Evolutionary conservation across 1,140 invertebrate species (phyloP).

Genomic region (Halesus radiatus): DNA sequence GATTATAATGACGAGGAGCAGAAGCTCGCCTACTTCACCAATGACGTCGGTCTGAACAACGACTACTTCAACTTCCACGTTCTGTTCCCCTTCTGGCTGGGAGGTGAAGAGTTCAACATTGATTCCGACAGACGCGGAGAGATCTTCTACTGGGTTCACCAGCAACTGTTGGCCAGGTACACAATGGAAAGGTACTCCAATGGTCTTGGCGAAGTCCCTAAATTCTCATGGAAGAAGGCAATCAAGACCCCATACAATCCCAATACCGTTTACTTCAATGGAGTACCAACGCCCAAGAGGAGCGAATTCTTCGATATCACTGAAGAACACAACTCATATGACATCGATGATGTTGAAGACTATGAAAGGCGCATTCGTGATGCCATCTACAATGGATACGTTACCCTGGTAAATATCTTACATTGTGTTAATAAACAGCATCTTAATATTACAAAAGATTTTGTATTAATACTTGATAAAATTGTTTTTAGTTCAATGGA

Average conservation of each 20-base stretch:
- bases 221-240: no score
- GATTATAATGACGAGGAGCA: slow-evolving; percentile 71
- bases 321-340: no score
- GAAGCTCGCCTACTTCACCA: no score
- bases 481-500: slow-evolving; percentile 59
- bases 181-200: no score
- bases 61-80: slow-evolving; percentile 80
- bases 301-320: slow-evolving; percentile 60
- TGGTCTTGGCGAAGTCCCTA: no score
- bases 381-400: slow-evolving; percentile 76
- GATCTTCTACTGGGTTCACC: no score
- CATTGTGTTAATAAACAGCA: no score
- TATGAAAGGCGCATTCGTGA: slow-evolving; percentile 74
- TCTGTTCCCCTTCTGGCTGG: slow-evolving; percentile 77
- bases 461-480: background rate
- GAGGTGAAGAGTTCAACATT: slow-evolving; percentile 57
- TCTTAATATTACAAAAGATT: background rate
- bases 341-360: no score
- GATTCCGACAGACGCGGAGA: slow-evolving; percentile 70
- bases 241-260: slow-evolving; percentile 73
- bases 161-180: no score
- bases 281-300: slow-evolving; percentile 71
- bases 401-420: slow-evolving; percentile 62
- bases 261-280: slow-evolving; percentile 72
- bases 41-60: no score